Percentiles rank a stretch among this genome's conserved stretches.
phyloP scores from a whole-genome alignment of 2,113 vertebrate species.

The Colossoma macropomum region DNA sequence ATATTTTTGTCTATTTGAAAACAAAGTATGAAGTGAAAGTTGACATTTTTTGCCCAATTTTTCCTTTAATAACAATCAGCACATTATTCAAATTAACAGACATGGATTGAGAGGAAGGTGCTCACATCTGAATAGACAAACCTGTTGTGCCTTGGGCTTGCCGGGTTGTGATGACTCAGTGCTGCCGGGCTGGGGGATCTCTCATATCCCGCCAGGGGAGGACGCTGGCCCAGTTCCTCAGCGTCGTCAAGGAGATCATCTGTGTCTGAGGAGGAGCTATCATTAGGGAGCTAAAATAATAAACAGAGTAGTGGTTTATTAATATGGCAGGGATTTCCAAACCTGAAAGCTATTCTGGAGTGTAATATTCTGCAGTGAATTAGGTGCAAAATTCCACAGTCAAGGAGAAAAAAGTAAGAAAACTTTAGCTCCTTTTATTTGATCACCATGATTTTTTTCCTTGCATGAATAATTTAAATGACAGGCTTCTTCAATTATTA shows the following conservation, averaged over 20 bases:
- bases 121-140: slow-evolving; percentile 36
- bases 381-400: no score
- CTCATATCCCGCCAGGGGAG: slow-evolving; percentile 16
- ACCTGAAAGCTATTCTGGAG: background rate
- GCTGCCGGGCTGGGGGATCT: slow-evolving; percentile 40
- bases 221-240: slow-evolving; percentile 18
- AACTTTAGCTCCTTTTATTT: no score
- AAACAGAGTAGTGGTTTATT: slow-evolving; percentile 26
- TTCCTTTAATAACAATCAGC: no score
- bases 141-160: slow-evolving; percentile 31
- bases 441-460: no score
- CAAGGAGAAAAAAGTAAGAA: no score
- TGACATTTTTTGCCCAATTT: no score
- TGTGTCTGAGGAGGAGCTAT: slow-evolving; percentile 50
- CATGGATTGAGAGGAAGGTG: background rate
- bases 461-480: no score
- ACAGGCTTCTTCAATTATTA: no score
- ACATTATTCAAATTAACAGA: no score
- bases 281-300: slow-evolving; percentile 25
- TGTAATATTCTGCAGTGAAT: no score
- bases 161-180: slow-evolving; percentile 25
- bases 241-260: slow-evolving; percentile 29
- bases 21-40: no score
- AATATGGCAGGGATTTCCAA: slow-evolving; percentile 4
- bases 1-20: no score